Percentiles rank a stretch among this genome's conserved stretches.
Conservation (phyloP, 1,140 invertebrate species). For the Diorhabda elongata region DNA sequence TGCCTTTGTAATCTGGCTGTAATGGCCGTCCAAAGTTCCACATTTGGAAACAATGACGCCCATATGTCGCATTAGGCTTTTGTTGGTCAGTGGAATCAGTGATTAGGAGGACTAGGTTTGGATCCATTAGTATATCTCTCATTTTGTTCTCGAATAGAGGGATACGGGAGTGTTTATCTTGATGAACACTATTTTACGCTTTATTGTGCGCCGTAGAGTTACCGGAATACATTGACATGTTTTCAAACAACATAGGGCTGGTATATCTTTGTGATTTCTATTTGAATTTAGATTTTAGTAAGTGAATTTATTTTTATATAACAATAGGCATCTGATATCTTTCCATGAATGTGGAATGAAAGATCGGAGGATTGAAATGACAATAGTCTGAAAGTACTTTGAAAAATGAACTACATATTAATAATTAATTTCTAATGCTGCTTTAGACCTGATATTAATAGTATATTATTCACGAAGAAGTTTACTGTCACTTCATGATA, state of each 20-base stretch:
- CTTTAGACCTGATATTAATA: no score
- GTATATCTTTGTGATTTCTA: no score
- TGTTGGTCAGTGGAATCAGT: conserved; percentile 19
- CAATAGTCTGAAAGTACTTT: no score
- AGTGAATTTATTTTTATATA: no score
- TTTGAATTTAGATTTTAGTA: no score
- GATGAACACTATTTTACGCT: conserved; percentile 13
- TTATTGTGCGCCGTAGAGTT: neutral
- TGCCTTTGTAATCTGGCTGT: conserved; percentile 25
- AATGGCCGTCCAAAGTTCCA: conserved; percentile 21
- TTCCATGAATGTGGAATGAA: no score
- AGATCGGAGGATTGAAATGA: no score
- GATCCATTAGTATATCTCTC: conserved; percentile 22
- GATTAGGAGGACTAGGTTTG: conserved; percentile 20
- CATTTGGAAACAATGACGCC: conserved; percentile 26
- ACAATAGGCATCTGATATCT: no score
- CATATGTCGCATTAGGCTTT: conserved; percentile 27
- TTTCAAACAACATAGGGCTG: neutral
- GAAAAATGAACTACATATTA: no score
- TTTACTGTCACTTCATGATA: no score
- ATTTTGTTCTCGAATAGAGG: conserved; percentile 20
- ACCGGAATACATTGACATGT: neutral
- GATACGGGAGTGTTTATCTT: conserved; percentile 20
- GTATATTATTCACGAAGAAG: no score
- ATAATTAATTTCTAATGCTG: no score